Evolutionary conservation across 2,888 invertebrate genomes (phyloP).

Genomic region (Eristalis tenax): DNA sequence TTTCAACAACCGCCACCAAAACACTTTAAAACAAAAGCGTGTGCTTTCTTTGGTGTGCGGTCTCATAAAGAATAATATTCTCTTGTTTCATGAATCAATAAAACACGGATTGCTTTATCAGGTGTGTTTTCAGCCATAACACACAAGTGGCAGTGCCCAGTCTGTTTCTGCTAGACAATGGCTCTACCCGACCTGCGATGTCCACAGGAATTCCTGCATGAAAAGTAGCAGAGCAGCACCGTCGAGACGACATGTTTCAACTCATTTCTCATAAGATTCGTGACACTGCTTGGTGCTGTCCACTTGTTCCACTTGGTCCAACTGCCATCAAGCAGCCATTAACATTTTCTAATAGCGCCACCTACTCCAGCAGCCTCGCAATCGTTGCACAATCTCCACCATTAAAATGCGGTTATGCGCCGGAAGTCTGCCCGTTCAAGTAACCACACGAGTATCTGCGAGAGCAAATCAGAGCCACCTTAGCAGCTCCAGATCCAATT

Average conservation of each 20-base stretch:
- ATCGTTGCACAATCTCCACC: background rate
- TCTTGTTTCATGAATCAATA: no score
- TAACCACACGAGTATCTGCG: background rate
- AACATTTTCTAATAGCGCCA: background rate
- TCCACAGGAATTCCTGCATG: no score
- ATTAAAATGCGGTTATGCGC: constrained; percentile 3
- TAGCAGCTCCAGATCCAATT: constrained; percentile 45
- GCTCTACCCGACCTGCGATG: no score
- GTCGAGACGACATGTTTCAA: background rate
- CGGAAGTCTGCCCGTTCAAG: constrained; percentile 11
- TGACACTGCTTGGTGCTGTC: background rate
- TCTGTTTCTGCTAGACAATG: no score
- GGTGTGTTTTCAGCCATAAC: no score
- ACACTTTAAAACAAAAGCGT: no score
- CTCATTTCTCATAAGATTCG: background rate
- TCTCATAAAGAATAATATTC: no score
- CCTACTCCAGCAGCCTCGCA: background rate
- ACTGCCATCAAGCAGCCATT: background rate
- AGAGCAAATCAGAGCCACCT: background rate
- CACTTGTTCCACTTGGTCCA: background rate
- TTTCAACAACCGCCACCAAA: no score
- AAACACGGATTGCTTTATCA: no score
- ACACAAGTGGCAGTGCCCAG: no score
- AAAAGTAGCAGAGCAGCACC: no score
- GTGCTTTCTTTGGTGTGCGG: no score